phyloP scores from a whole-genome alignment of 2,888 invertebrate species.

The Dascillus cervinus region DNA sequence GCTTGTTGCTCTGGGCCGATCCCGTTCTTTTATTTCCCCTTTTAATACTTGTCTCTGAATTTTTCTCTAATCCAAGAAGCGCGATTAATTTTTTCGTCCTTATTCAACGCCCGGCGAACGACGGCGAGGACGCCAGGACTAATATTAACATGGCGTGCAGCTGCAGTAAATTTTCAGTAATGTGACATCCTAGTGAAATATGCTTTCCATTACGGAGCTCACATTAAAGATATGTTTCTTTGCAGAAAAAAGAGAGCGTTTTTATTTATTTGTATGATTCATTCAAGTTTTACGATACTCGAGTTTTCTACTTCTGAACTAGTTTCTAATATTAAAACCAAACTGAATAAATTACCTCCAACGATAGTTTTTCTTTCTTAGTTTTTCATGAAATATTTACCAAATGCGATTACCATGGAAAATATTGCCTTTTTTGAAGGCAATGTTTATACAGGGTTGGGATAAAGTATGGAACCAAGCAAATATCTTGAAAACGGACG shows the following conservation, averaged over 20 bases:
- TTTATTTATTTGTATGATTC: slow-evolving; percentile 37
- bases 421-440: too few relatives aligned
- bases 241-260: slow-evolving; percentile 38
- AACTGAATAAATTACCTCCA: too few relatives aligned
- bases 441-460: too few relatives aligned
- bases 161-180: slow-evolving; percentile 17
- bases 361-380: too few relatives aligned
- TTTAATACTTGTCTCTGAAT: slow-evolving; percentile 18
- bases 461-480: too few relatives aligned
- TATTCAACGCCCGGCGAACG: slow-evolving; percentile 10
- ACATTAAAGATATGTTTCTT: slow-evolving; percentile 40
- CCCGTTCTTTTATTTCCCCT: slow-evolving; percentile 29
- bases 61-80: slow-evolving; percentile 11
- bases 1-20: slow-evolving; percentile 28
- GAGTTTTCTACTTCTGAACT: too few relatives aligned
- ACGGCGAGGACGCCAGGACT: slow-evolving; percentile 14
- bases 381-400: too few relatives aligned
- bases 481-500: too few relatives aligned
- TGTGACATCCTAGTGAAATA: slow-evolving; percentile 39
- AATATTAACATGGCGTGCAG: slow-evolving; percentile 25
- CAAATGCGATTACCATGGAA: too few relatives aligned
- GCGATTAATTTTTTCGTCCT: slow-evolving; percentile 11
- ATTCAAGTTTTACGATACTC: slow-evolving; percentile 25
- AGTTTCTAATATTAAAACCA: too few relatives aligned
- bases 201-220: slow-evolving; percentile 39